phyloP scores from a whole-genome alignment of 1,140 invertebrate species.

The Atopsyche davidsoni region DNA sequence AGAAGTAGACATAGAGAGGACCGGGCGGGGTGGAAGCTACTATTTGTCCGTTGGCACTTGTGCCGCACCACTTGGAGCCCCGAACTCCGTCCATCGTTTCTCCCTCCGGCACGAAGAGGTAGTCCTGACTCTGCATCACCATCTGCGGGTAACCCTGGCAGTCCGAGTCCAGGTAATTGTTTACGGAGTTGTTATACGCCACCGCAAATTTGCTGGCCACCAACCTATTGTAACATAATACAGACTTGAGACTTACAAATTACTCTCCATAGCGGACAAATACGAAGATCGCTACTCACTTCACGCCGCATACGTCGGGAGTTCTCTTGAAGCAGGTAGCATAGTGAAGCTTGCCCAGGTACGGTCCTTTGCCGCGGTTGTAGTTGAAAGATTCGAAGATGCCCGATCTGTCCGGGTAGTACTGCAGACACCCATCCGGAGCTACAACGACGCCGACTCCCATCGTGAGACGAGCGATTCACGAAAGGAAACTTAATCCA shows the following conservation, averaged over 20 bases:
- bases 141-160: conserved; percentile 41
- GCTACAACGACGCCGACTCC: too few relatives aligned
- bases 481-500: too few relatives aligned
- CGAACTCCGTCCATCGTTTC: conserved; percentile 40
- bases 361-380: conserved; percentile 41
- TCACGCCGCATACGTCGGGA: conserved; percentile 42
- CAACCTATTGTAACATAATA: too few relatives aligned
- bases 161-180: conserved; percentile 40
- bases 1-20: conserved; percentile 43
- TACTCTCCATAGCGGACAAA: too few relatives aligned
- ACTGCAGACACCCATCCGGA: conserved; percentile 58
- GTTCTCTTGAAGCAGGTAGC: conserved; percentile 43
- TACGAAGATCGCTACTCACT: conserved; percentile 46
- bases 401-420: conserved; percentile 51
- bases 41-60: conserved; percentile 38
- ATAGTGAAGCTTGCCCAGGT: conserved; percentile 41
- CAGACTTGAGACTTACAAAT: too few relatives aligned
- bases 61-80: conserved; percentile 42
- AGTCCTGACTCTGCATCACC: conserved; percentile 41
- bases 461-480: too few relatives aligned
- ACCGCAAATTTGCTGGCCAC: conserved; percentile 40
- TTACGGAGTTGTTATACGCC: conserved; percentile 35
- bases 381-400: conserved; percentile 57
- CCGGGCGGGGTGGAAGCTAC: conserved; percentile 42
- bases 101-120: conserved; percentile 48